Base-by-base conservation (phyloP, 2,888 invertebrate species). In the Temnothorax ravouxi region DNA sequence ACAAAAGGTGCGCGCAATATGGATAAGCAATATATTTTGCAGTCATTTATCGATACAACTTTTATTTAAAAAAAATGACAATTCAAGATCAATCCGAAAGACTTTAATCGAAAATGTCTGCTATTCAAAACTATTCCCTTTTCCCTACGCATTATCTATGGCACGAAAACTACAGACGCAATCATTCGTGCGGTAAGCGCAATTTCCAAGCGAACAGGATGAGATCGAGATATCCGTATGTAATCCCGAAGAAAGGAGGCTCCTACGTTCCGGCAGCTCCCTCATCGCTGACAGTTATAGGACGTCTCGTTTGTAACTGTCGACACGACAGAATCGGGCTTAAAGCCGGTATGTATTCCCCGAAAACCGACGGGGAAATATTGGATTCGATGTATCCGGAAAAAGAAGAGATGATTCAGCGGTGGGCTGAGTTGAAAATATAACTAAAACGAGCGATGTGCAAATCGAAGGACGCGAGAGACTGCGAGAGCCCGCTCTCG, bases 241-340 rank as follows among this genome's bases (percentile, higher is more conserved):
- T 80, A 87, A 88, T 88, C 83, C 81, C 84, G 81, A 66, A 69
- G 81, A 75, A 80, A 87, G 84, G 67, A 59, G 59, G 64, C 74
- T 72, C 50, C 74, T 66, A 64, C 76, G 79, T 41, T 89, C 66
- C 47, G 64, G 54, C 59, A 84, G 79, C 85, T 85, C 79, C 87
- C 80, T 62, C 62, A 79, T 67, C 76, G 84, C 82, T 90, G 91
- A 91, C 91, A 89, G 90, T 88, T 89, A 89, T 89, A 91, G 87
- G 91, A 91, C 90, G 89, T 88, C 91, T 90, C 91, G 91, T 91
- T 91, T 91, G 90, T 91, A 90, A 89, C 91, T 91, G 90, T 91
- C 91, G 88, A 71, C 91, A 41, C 88, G 90, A 89, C 89, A 85
- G 86, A 88, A 87, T 91, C 86, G 89, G 66, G 84, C 87, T 88